phyloP scores from a whole-genome alignment of 1,140 invertebrate genomes.

The Drosophila orosa region DNA sequence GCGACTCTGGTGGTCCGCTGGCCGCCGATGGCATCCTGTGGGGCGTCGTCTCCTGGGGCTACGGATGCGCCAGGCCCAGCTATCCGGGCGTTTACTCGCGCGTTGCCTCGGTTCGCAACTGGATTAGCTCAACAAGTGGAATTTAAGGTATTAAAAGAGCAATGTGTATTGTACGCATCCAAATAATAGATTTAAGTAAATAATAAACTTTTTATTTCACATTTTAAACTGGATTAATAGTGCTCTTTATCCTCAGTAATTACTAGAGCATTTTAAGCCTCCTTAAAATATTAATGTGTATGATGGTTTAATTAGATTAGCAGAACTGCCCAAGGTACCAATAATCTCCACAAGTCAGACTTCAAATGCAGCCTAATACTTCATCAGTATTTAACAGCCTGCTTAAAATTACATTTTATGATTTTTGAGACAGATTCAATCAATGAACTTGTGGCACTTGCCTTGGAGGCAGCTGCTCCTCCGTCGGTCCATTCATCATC shows the following conservation, averaged over 20 bases:
- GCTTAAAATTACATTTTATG: background rate
- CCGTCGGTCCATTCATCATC: constrained; percentile 17
- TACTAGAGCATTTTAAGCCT: no score
- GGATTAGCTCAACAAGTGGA: constrained; percentile 79
- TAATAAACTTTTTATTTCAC: background rate
- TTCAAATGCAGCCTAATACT: no score
- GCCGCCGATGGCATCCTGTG: constrained; percentile 70
- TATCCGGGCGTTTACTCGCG: constrained; percentile 86
- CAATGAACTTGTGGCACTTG: constrained; percentile 7
- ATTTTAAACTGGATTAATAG: background rate
- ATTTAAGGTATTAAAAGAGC: constrained; percentile 18
- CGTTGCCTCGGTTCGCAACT: constrained; percentile 83
- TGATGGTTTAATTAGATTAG: background rate
- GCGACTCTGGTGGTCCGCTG: constrained; percentile 85
- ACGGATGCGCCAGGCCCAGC: constrained; percentile 85
- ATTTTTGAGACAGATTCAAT: constrained; percentile 13
- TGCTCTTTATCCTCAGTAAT: background rate
- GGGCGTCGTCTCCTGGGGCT: constrained; percentile 87
- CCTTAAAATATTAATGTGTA: background rate
- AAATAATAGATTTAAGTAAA: constrained; percentile 4
- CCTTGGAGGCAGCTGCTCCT: constrained; percentile 9
- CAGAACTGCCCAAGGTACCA: background rate
- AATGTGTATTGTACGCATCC: background rate
- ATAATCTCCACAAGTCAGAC: background rate
- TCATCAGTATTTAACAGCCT: background rate